Conservation (phyloP, 2,113 vertebrate genomes). For the Ictalurus punctatus region DNA sequence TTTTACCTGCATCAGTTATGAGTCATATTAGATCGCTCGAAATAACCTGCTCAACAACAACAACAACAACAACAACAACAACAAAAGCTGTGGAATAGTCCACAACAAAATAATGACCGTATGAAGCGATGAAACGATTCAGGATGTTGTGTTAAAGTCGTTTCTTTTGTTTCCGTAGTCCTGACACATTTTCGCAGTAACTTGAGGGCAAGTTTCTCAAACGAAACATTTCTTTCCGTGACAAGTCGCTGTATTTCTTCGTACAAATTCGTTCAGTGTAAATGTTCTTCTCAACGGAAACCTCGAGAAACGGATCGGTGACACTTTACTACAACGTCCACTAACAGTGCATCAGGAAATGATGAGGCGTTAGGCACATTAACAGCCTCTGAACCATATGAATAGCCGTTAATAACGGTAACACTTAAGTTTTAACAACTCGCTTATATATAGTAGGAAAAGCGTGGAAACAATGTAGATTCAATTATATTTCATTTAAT, state of each 20-base stretch:
- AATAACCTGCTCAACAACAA: background rate
- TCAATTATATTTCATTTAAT: background rate
- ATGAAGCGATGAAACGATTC: background rate
- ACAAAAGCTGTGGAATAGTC: background rate
- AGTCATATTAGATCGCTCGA: background rate
- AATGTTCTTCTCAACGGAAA: background rate
- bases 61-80: background rate
- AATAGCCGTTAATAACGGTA: background rate
- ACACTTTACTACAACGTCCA: background rate
- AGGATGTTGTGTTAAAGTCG: background rate
- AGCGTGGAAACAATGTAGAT: background rate
- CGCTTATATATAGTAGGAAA: background rate
- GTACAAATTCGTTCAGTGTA: background rate
- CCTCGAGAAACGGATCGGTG: too few species aligned
- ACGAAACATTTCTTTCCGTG: background rate
- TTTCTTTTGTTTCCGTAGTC: background rate
- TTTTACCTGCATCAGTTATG: background rate
- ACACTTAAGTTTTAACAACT: background rate
- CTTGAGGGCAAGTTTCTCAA: background rate
- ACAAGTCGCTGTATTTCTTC: background rate
- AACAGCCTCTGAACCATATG: background rate
- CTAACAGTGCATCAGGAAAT: background rate
- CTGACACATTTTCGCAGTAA: background rate
- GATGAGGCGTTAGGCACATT: background rate
- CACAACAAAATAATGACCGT: background rate